Evolutionary conservation across 1,140 invertebrate species (phyloP).

Genomic region (Euwallacea fornicatus): DNA sequence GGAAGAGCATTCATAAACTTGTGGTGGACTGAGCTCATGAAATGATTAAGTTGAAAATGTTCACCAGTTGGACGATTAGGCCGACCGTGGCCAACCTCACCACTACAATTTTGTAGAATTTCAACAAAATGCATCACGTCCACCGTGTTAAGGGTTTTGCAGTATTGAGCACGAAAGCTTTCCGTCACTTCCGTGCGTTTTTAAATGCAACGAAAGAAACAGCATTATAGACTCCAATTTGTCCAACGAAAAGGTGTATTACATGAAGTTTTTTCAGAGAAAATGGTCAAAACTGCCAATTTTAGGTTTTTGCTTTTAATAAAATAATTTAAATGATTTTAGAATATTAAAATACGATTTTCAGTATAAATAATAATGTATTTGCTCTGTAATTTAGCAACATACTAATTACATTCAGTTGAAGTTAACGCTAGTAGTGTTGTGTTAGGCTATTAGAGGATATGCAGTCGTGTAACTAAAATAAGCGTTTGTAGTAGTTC

Average conservation of each 20-base stretch:
- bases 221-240: slow-evolving; percentile 77
- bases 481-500: too few relatives aligned
- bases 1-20: slow-evolving; percentile 74
- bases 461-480: too few relatives aligned
- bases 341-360: too few relatives aligned
- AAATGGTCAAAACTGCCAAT: slow-evolving; percentile 69
- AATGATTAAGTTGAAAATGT: slow-evolving; percentile 85
- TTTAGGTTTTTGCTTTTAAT: too few relatives aligned
- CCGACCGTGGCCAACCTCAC: slow-evolving; percentile 75
- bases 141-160: slow-evolving; percentile 68
- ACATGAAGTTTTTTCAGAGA: slow-evolving; percentile 68
- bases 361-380: too few relatives aligned
- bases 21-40: slow-evolving; percentile 87
- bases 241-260: slow-evolving; percentile 64
- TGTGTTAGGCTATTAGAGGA: too few relatives aligned
- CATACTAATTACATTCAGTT: too few relatives aligned
- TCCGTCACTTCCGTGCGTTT: slow-evolving; percentile 77
- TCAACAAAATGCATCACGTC: slow-evolving; percentile 75
- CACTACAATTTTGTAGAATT: slow-evolving; percentile 74
- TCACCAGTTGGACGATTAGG: slow-evolving; percentile 88
- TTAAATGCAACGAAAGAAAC: slow-evolving; percentile 76
- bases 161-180: slow-evolving; percentile 82
- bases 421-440: too few relatives aligned
- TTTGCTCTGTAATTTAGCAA: too few relatives aligned
- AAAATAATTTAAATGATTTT: too few relatives aligned